Percentiles rank a stretch among this genome's conserved stretches.
Conservation (phyloP, 1,140 invertebrate species). For the Scaptomyza hsui region DNA sequence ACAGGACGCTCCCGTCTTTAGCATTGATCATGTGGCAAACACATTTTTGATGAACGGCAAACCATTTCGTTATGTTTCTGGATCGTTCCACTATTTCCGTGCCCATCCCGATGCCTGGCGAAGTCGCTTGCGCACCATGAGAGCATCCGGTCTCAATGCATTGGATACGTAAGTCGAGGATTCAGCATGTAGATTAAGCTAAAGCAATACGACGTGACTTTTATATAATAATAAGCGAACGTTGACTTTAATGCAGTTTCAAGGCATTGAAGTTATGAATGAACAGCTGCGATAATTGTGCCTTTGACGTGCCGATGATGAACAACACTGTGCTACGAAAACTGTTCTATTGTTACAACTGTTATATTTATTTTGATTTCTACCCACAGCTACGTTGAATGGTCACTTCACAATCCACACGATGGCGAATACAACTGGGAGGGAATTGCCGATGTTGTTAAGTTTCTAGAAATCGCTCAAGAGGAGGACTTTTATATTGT, state of each 20-base stretch:
- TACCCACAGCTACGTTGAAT: constrained; percentile 92
- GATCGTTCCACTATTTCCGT: constrained; percentile 96
- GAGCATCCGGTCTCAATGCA: constrained; percentile 94
- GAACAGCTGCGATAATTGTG: constrained; percentile 1
- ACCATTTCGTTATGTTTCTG: constrained; percentile 92
- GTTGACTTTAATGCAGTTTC: background rate
- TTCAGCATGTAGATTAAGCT: background rate
- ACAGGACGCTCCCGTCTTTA: constrained; percentile 66
- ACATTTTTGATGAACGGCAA: constrained; percentile 93
- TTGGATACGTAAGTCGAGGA: constrained; percentile 90
- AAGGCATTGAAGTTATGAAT: background rate
- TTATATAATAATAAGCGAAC: background rate
- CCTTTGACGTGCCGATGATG: background rate
- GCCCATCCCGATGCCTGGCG: constrained; percentile 92
- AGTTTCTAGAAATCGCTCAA: constrained; percentile 91
- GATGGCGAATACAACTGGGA: constrained; percentile 89
- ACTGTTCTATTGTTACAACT: too few relatives aligned
- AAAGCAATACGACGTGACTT: background rate
- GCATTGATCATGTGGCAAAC: constrained; percentile 89
- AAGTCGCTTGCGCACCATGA: constrained; percentile 91
- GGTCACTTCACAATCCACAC: constrained; percentile 95
- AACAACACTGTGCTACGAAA: constrained; percentile 1
- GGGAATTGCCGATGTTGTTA: constrained; percentile 90
- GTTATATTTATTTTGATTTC: too few relatives aligned
- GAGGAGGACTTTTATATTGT: constrained; percentile 93